phyloP scores from a whole-genome alignment of 2,797 vertebrate genomes.

The Poecilia wingei region DNA sequence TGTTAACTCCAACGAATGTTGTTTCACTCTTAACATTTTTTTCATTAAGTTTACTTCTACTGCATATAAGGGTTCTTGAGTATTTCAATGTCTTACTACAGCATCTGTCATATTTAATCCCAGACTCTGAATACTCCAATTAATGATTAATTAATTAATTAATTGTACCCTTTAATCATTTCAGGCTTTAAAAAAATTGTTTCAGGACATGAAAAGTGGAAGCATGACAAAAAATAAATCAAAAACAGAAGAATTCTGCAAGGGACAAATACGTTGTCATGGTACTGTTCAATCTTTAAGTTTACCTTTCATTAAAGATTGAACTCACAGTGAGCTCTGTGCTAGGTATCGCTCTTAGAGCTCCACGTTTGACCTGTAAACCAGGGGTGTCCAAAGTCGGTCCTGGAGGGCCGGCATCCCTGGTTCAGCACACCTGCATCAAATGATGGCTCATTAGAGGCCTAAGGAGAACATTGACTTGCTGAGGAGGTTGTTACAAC shows the following conservation, averaged over 20 bases:
- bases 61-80: background rate
- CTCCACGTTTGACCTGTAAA: slow-evolving; percentile 31
- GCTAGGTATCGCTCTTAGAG: slow-evolving; percentile 35
- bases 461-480: too few species aligned
- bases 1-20: background rate
- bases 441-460: too few species aligned
- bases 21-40: background rate
- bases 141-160: too few species aligned
- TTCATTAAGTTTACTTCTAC: background rate
- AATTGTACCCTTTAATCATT: too few species aligned
- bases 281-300: background rate
- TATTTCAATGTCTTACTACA: background rate
- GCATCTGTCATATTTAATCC: background rate
- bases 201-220: background rate
- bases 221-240: background rate
- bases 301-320: slow-evolving; percentile 39
- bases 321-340: slow-evolving; percentile 36
- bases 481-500: too few species aligned
- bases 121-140: background rate
- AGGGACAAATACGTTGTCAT: background rate
- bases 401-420: too few species aligned
- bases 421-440: too few species aligned
- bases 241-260: background rate
- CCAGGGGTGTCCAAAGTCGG: too few species aligned
- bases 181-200: background rate